These are phyloP conservation scores for Arenaria interpres DNA, from an alignment of 2,113 vertebrate species.

Conservation along the genomic window DNA sequence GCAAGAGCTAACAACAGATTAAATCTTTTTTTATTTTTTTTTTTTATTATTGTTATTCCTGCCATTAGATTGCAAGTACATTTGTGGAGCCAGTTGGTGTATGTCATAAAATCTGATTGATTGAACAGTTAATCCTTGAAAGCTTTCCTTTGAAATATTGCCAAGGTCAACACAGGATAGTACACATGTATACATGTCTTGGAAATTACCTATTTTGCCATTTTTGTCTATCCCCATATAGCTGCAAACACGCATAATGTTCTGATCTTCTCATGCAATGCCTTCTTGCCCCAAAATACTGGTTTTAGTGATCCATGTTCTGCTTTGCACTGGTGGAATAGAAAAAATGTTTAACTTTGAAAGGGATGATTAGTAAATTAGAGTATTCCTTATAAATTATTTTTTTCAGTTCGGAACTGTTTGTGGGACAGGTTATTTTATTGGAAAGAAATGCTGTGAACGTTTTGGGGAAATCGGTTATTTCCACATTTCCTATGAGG, in stretches of 20 bases:
- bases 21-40: not conserved
- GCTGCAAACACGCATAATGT: not conserved
- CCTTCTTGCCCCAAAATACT: not conserved
- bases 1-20: not conserved
- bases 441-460: not conserved
- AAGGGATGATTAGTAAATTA: not conserved
- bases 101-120: conserved; percentile 63
- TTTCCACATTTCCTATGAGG: not conserved
- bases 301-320: not conserved
- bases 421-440: not conserved
- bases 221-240: not conserved
- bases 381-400: not conserved
- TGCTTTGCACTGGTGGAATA: not conserved
- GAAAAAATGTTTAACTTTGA: not conserved
- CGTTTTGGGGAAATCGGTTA: not conserved
- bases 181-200: not conserved
- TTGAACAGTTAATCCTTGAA: conserved; percentile 62
- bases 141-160: conserved; percentile 56
- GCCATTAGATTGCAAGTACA: conserved; percentile 5
- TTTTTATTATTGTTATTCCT: not conserved
- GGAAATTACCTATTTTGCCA: conserved; percentile 36
- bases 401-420: not conserved
- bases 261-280: not conserved
- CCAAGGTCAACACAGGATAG: conserved; percentile 44
- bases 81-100: conserved; percentile 27